Conservation (phyloP, 1,140 invertebrate genomes). For the Saccostrea echinata region DNA sequence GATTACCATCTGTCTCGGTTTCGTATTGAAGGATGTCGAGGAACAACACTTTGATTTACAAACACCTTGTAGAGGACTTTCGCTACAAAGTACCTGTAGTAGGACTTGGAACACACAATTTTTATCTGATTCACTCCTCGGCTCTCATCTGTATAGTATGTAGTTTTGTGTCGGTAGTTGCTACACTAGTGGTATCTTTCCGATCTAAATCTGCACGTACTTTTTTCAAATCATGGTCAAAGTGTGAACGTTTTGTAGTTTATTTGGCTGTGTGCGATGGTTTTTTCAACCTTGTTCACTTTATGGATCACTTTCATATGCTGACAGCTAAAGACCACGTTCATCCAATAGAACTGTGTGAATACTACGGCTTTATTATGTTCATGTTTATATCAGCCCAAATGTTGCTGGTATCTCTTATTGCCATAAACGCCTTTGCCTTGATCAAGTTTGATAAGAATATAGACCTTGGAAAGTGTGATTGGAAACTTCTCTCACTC, state of each 20-base stretch:
- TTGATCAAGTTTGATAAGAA: conserved; percentile 42
- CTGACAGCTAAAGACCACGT: conserved; percentile 11
- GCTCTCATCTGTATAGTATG: not conserved
- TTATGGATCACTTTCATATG: conserved; percentile 41
- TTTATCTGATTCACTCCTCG: not conserved
- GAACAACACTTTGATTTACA: too few species aligned
- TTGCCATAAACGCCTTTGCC: conserved; percentile 43
- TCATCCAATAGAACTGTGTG: conserved; percentile 20
- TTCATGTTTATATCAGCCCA: conserved; percentile 36
- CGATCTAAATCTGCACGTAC: not conserved
- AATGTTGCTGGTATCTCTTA: not conserved
- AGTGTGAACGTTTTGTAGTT: conserved; percentile 41
- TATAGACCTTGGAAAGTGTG: conserved; percentile 33
- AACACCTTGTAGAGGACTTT: not conserved
- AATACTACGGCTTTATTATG: conserved; percentile 30
- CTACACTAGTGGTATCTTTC: not conserved
- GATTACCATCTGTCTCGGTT: too few species aligned
- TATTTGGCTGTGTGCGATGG: conserved; percentile 41
- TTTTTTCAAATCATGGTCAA: conserved; percentile 36
- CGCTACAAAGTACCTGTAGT: not conserved
- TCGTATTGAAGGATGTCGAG: too few species aligned
- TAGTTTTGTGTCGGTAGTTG: not conserved
- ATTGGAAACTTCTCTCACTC: conserved; percentile 37
- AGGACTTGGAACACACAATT: not conserved
- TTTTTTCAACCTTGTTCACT: conserved; percentile 37